phyloP scores from a whole-genome alignment of 1,140 invertebrate genomes.

The Ceratina calcarata region DNA sequence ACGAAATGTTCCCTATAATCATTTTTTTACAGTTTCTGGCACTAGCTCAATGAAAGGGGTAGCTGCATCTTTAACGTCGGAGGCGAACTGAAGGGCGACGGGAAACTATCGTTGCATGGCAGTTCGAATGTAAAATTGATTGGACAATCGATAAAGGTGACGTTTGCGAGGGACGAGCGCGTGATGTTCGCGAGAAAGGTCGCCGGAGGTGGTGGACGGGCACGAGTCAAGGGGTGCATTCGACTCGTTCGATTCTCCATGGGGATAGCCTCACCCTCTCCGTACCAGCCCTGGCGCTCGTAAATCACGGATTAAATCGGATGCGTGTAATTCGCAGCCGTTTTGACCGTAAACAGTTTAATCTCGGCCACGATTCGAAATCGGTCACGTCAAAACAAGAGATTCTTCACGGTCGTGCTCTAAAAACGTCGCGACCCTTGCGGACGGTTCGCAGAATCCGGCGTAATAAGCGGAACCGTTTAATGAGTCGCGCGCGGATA shows the following conservation, averaged over 20 bases:
- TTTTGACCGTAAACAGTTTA: slow-evolving; percentile 80
- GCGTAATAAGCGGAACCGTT: slow-evolving; percentile 33
- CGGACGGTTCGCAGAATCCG: not conserved
- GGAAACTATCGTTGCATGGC: not conserved
- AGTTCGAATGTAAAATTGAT: slow-evolving; percentile 11
- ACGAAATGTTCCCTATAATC: too few species aligned
- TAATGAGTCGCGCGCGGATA: not conserved
- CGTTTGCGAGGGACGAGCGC: not conserved
- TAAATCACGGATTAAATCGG: slow-evolving; percentile 79
- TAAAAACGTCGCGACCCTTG: not conserved
- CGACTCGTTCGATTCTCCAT: slow-evolving; percentile 74
- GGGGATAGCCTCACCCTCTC: slow-evolving; percentile 67
- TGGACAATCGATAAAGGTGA: not conserved
- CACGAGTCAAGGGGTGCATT: slow-evolving; percentile 66
- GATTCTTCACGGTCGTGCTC: slow-evolving; percentile 70
- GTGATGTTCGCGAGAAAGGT: not conserved
- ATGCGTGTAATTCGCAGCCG: slow-evolving; percentile 76
- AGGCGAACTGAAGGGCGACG: too few species aligned
- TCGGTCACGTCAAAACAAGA: slow-evolving; percentile 78
- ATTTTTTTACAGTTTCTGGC: not conserved
- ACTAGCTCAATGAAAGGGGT: not conserved
- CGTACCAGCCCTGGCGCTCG: slow-evolving; percentile 49
- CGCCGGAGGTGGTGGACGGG: not conserved
- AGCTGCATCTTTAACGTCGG: not conserved
- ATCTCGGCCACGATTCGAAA: slow-evolving; percentile 70